Percentiles rank a stretch among this genome's conserved stretches.
phyloP scores from a whole-genome alignment of 2,797 vertebrate genomes.

The Neosilurus mollespiculum region DNA sequence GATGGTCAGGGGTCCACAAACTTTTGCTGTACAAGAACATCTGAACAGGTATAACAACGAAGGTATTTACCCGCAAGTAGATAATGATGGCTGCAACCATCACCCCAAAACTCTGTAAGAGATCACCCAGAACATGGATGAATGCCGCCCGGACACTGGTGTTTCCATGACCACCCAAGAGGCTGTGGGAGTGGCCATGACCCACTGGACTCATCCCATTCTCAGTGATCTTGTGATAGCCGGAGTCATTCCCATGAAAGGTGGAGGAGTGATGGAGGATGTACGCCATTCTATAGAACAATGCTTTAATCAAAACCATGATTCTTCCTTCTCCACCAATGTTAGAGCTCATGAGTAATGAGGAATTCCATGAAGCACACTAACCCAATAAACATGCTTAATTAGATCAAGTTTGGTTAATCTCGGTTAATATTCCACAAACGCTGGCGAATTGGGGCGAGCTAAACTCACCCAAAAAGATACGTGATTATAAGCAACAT shows the following conservation, averaged over 20 bases:
- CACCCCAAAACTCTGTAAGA: conserved; percentile 93
- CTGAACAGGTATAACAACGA: conserved; percentile 27
- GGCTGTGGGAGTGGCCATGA: conserved; percentile 67
- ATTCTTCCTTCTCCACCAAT: not conserved
- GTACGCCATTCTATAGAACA: conserved; percentile 85
- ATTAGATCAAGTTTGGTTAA: not conserved
- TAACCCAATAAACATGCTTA: not conserved
- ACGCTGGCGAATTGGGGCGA: too few relatives aligned
- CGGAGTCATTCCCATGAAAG: conserved; percentile 76
- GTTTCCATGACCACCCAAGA: conserved; percentile 77
- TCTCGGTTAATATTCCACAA: not conserved
- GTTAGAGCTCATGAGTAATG: not conserved
- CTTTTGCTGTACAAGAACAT: not conserved
- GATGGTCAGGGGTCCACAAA: not conserved
- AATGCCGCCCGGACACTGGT: conserved; percentile 92
- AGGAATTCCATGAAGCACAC: not conserved
- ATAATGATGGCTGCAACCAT: conserved; percentile 89
- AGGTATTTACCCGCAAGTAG: conserved; percentile 87
- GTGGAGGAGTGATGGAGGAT: conserved; percentile 89
- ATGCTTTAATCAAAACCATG: not conserved
- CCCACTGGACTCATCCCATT: conserved; percentile 64
- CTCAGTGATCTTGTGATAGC: conserved; percentile 84
- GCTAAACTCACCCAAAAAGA: too few relatives aligned
- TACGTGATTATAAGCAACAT: too few relatives aligned
- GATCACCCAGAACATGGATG: conserved; percentile 91